Evolutionary conservation across 2,888 invertebrate genomes (phyloP).

Genomic region (Agrochola lychnidis): DNA sequence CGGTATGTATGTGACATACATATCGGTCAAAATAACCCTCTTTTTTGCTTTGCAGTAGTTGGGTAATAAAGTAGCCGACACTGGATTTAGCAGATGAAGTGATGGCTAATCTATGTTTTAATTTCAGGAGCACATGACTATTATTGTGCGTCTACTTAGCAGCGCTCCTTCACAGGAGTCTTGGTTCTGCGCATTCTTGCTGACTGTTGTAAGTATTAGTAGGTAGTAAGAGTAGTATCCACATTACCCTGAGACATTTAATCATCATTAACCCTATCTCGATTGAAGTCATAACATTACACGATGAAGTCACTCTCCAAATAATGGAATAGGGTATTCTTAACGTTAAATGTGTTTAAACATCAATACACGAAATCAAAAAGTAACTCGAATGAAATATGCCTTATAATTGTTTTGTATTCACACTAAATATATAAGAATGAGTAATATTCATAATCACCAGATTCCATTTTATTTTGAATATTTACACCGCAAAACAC

Average conservation of each 20-base stretch:
- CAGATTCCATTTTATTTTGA: neutral
- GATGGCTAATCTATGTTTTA: neutral
- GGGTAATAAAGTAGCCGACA: too few relatives aligned
- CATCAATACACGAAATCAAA: neutral
- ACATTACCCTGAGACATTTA: neutral
- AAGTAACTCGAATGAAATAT: neutral
- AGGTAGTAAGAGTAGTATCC: neutral
- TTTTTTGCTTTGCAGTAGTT: too few relatives aligned
- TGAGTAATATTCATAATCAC: too few relatives aligned
- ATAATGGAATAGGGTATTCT: neutral
- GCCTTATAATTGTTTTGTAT: neutral
- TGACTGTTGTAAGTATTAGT: slow-evolving; percentile 75
- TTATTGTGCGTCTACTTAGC: slow-evolving; percentile 69
- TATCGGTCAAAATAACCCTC: too few relatives aligned
- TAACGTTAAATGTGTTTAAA: neutral
- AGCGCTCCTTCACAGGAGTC: slow-evolving; percentile 67
- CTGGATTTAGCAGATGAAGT: neutral
- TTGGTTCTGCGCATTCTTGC: slow-evolving; percentile 74
- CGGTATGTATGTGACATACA: too few relatives aligned
- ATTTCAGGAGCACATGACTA: slow-evolving; percentile 74
- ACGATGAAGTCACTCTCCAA: neutral
- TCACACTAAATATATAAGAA: neutral
- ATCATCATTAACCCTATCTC: neutral
- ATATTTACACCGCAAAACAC: too few relatives aligned
- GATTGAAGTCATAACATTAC: neutral